Evolutionary conservation across 1,140 invertebrate species (phyloP).

Genomic region (Aphis gossypii): DNA sequence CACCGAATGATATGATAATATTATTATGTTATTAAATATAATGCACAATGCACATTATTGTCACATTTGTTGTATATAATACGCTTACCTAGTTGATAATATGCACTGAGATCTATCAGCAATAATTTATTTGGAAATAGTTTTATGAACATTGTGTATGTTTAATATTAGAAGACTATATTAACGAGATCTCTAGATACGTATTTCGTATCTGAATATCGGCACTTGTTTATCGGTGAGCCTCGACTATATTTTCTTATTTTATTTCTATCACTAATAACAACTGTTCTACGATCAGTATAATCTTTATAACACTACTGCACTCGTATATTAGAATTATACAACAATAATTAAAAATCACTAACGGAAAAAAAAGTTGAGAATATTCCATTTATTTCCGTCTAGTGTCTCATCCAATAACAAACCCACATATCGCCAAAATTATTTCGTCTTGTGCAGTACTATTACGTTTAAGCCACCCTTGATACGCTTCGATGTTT

Average conservation of each 20-base stretch:
- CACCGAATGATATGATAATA: background rate
- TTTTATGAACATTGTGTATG: background rate
- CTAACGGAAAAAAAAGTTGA: background rate
- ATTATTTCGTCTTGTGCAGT: too few relatives aligned
- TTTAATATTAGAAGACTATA: background rate
- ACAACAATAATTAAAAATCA: too few relatives aligned
- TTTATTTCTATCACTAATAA: background rate
- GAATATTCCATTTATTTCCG: background rate
- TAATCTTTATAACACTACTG: background rate
- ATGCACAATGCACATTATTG: too few relatives aligned
- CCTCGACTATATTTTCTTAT: background rate
- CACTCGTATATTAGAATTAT: background rate
- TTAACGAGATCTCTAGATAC: background rate
- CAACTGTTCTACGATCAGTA: background rate
- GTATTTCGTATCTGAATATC: background rate
- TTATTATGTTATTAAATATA: too few relatives aligned
- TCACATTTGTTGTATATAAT: too few relatives aligned
- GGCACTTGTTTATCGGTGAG: too few relatives aligned
- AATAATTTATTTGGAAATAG: background rate
- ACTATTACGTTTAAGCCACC: too few relatives aligned
- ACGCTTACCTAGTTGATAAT: too few relatives aligned
- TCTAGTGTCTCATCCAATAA: too few relatives aligned
- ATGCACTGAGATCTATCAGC: background rate
- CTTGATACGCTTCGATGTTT: too few relatives aligned
- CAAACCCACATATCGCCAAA: too few relatives aligned